Evolutionary conservation across 2,113 vertebrate genomes (phyloP), one percentile per base, ranked within the genome.

Genomic region (Sylvia atricapilla): DNA sequence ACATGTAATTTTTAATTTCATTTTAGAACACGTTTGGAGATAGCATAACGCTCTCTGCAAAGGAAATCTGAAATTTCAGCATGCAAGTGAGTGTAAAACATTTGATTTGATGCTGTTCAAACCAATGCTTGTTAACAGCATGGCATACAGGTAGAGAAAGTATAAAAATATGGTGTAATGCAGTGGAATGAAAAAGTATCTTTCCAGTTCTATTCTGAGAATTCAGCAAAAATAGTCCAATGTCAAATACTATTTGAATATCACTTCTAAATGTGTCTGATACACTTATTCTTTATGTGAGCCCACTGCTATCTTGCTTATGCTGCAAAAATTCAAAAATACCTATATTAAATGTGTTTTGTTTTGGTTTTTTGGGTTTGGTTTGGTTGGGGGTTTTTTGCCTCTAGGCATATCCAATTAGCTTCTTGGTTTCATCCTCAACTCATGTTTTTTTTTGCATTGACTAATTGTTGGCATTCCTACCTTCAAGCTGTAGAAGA

Each of bases 221-320:
- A 72, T 6, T 72, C 41, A 70, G 35, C 76, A 96, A 96, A 95
- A 96, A 96, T 94, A 97, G 76, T 35, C 81, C 37, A 9, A 84
- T 96, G 95, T 96, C 96, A 96, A 94, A 93, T 93, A 50, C 25
- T 89, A 21, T 96, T 91, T 91, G 75, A 78, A 27, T 73, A 91
- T 84, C 7, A n/a, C 64, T 95, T 75, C 66, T 87, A 95, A 94
- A 87, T 72, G 31, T 87, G 90, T 85, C 93, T 66, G 41, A 90
- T 93, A 55, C 37, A 31, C 33, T 96, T 95, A 81, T 21, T 83
- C 77, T 83, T 95, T 86, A 79, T 90, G 62, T 88, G 39, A 92
- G 15, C 37, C 39, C 52, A 69, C 30, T 91, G 78, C 50, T 94
- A 50, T 69, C 72, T 95, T 90, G 80, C 78, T 83, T 95, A 84